phyloP scores from a whole-genome alignment of 1,140 invertebrate genomes.

The Meloidogyne exigua region DNA sequence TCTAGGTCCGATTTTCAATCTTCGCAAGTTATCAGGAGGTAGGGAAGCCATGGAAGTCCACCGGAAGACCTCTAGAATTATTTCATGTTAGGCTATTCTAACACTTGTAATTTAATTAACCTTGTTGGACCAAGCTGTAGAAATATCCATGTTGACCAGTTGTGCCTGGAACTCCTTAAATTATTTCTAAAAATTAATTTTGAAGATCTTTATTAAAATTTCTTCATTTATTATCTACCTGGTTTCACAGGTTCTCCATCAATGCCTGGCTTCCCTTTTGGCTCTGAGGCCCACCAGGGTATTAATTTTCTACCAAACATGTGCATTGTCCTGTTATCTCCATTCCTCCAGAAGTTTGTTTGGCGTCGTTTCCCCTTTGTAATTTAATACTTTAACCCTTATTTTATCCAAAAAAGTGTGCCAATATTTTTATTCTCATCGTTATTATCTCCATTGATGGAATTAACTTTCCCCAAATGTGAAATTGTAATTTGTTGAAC shows the following conservation, averaged over 20 bases:
- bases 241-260: constrained; percentile 16
- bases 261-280: constrained; percentile 19
- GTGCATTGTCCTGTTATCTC: constrained; percentile 8
- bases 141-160: constrained; percentile 9
- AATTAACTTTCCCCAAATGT: constrained; percentile 18
- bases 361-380: constrained; percentile 21
- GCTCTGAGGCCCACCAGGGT: constrained; percentile 24
- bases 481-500: constrained; percentile 21
- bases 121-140: constrained; percentile 26
- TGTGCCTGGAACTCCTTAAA: constrained; percentile 5
- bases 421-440: constrained; percentile 12
- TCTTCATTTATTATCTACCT: constrained; percentile 3
- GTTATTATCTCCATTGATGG: not conserved
- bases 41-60: constrained; percentile 28
- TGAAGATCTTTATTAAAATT: not conserved
- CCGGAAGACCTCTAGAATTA: constrained; percentile 11
- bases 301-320: constrained; percentile 23
- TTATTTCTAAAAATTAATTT: constrained; percentile 7
- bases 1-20: constrained; percentile 14
- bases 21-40: not conserved
- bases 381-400: not conserved
- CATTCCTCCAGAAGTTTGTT: not conserved
- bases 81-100: not conserved
- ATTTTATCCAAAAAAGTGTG: constrained; percentile 23
- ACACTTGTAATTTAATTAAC: constrained; percentile 23